Percentiles rank a stretch among this genome's conserved stretches.
These are phyloP conservation scores for Rhinatrema bivittatum DNA, from an alignment of 2,797 vertebrate species.

Conservation along the genomic window DNA sequence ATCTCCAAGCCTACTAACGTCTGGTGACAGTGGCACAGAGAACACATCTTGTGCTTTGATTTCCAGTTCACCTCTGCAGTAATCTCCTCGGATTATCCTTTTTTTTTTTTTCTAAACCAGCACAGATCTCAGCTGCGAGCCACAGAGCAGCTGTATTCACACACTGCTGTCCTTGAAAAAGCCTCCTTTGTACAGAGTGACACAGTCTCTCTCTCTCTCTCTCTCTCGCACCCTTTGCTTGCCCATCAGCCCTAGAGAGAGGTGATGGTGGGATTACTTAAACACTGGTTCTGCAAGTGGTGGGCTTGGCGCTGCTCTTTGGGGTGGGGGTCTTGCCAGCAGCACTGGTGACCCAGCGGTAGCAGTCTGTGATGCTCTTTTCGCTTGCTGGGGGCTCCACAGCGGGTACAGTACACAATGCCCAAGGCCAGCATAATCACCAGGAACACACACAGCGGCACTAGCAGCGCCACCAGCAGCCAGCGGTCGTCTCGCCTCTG, in stretches of 20 bases:
- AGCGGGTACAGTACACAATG: slow-evolving; percentile 86
- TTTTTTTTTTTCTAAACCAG: no score
- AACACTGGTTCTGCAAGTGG: slow-evolving; percentile 45
- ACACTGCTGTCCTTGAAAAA: neutral
- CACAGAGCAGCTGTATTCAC: neutral
- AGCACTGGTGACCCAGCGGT: slow-evolving; percentile 71
- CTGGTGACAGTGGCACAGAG: no score
- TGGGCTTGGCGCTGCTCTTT: slow-evolving; percentile 26
- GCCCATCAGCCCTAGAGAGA: no score
- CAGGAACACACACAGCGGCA: slow-evolving; percentile 77
- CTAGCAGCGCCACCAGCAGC: slow-evolving; percentile 79
- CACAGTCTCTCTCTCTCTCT: no score
- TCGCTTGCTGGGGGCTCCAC: slow-evolving; percentile 69
- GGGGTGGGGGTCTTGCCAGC: slow-evolving; percentile 52
- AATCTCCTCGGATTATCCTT: no score
- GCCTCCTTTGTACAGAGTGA: no score
- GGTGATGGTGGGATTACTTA: no score
- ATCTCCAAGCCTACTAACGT: no score
- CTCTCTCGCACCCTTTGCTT: no score
- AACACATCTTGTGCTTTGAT: no score
- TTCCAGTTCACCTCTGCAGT: no score
- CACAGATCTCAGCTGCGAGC: no score
- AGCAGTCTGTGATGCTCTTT: slow-evolving; percentile 73
- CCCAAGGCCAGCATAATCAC: slow-evolving; percentile 81
- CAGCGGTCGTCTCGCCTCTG: slow-evolving; percentile 75